These are phyloP conservation scores for Fringilla coelebs DNA, from an alignment of 2,797 vertebrate species.

Conservation along the genomic window DNA sequence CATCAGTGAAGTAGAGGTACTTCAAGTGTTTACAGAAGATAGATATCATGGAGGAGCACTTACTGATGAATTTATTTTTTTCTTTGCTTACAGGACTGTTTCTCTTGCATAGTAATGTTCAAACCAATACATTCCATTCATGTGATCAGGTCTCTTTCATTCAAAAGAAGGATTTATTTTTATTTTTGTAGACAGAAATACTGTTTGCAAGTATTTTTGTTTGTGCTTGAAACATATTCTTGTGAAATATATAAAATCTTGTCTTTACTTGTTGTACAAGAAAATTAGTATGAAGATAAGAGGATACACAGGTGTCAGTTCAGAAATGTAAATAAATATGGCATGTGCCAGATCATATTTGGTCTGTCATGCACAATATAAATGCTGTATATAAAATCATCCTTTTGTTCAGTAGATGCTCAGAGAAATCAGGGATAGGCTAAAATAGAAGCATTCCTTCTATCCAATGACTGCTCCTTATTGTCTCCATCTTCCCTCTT, in stretches of 20 bases:
- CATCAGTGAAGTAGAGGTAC: constrained; percentile 87
- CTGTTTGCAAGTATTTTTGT: not conserved
- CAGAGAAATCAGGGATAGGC: not conserved
- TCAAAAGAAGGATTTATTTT: not conserved
- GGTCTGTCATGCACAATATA: not conserved
- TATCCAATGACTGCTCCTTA: fast-evolving
- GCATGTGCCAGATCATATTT: not conserved
- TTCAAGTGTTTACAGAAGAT: not conserved
- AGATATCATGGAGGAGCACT: not conserved
- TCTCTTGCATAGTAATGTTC: not conserved
- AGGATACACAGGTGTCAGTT: not conserved
- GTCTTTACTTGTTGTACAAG: not conserved
- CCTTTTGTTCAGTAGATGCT: not conserved
- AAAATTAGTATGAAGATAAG: not conserved
- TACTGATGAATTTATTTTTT: not conserved
- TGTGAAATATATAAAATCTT: not conserved
- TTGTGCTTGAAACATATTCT: not conserved
- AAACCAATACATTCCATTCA: not conserved
- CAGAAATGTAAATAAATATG: not conserved
- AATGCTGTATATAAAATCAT: not conserved
- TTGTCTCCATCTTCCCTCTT: not conserved
- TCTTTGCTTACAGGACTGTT: not conserved
- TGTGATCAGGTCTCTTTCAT: not conserved
- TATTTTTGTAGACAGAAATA: not conserved
- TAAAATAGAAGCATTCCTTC: not conserved